Evolutionary conservation across 2,888 invertebrate genomes (phyloP), one percentile per base, ranked within the genome.

Genomic region (Itoplectis maculator): DNA sequence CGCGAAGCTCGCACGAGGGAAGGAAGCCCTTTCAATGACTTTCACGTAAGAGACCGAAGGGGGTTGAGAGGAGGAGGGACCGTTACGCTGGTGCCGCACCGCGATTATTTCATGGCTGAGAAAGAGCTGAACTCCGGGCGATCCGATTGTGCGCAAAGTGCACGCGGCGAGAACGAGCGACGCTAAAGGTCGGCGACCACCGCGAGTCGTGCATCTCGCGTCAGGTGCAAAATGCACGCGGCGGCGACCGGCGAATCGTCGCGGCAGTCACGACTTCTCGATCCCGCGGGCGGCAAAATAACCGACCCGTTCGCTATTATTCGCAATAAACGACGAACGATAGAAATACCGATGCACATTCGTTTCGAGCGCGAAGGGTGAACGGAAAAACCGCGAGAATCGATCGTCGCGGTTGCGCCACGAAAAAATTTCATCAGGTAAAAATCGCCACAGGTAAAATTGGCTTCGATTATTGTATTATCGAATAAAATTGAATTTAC

Each of bases 101-200:
- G 49, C 18, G 70, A 70, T 82, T 47, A 66, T 45, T 72, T 42
- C 18, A 65, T 61, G 61, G 75, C 82, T 82, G 82, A 82, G 82
- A 82, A 82, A 79, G 82, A 79, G 61, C 61, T 79, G 82, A 82
- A 82, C 82, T 82, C 79, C 0, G 23, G 61, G 29, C 29, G 70
- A 82, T 76, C 51, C 40, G 79, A 79, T 82, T 79, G 37, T 15
- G 61, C n/a, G n/a, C 61, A 76, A 79, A 79, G 74, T 76, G 47
- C 79, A 79, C 65, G 35, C 18, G 49, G 29, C 1, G 8, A 9
- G 37, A 61, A 29, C 45, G 49, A 15, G 29, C 2, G 29, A 29
- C 29, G 42, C n/a, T 70, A 82, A 76, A 82, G 82, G 82, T 82
- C 76, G 79, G 73, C 72, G 82, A 79, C 75, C 79, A 56, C 6